Conservation (phyloP, 2,888 invertebrate genomes). For the Apamea epomidion region DNA sequence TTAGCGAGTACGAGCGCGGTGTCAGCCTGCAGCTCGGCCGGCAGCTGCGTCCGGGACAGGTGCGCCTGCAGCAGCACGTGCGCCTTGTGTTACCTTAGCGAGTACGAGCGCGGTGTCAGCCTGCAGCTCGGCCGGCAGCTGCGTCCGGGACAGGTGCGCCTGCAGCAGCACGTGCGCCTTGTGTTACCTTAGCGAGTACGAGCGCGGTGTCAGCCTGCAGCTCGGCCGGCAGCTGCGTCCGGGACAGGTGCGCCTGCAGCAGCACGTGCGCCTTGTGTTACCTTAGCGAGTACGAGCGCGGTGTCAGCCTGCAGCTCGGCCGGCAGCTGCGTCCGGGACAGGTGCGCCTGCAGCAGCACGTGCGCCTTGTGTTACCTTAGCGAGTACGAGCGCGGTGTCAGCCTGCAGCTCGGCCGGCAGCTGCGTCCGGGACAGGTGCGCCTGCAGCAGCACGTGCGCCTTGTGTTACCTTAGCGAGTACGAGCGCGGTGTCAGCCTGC, state of each 20-base stretch:
- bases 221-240: slow-evolving; percentile 98
- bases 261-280: slow-evolving; percentile 96
- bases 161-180: slow-evolving; percentile 99
- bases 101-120: slow-evolving; percentile 98
- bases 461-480: slow-evolving; percentile 95
- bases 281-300: slow-evolving; percentile 95
- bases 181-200: slow-evolving; percentile 93
- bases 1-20: slow-evolving; percentile 97
- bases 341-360: slow-evolving; percentile 98
- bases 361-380: slow-evolving; percentile 96
- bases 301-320: slow-evolving; percentile 99
- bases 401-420: slow-evolving; percentile 98
- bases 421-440: slow-evolving; percentile 98
- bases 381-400: slow-evolving; percentile 97
- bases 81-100: slow-evolving; percentile 94
- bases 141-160: slow-evolving; percentile 98
- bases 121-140: slow-evolving; percentile 98
- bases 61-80: slow-evolving; percentile 99
- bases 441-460: slow-evolving; percentile 98
- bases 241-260: slow-evolving; percentile 98
- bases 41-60: slow-evolving; percentile 97
- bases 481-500: slow-evolving; percentile 98
- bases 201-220: slow-evolving; percentile 98
- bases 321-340: slow-evolving; percentile 97
- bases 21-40: slow-evolving; percentile 99